Evolutionary conservation across 2,888 invertebrate genomes (phyloP).

Genomic region (Caenorhabditis sp.): DNA sequence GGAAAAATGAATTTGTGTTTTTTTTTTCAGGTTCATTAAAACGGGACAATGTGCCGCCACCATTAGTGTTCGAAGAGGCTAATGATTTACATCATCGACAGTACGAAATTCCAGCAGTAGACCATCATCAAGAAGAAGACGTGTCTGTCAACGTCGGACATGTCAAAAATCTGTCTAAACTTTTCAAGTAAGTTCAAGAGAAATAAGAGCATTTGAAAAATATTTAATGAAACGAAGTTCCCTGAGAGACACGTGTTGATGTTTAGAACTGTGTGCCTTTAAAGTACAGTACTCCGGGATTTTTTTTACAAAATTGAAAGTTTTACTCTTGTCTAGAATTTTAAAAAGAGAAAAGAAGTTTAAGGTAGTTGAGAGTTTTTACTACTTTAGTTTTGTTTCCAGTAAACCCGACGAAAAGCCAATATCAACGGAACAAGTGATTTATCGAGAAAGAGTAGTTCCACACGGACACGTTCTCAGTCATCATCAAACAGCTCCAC

Average conservation of each 20-base stretch:
- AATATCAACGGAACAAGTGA: conserved; percentile 30
- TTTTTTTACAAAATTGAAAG: no score
- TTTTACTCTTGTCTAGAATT: no score
- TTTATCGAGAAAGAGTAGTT: conserved; percentile 19
- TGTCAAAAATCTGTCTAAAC: conserved; percentile 30
- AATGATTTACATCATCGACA: conserved; percentile 2
- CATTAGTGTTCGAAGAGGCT: conserved; percentile 5
- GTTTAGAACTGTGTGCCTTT: no score
- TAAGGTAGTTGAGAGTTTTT: not conserved
- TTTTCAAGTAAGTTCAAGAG: conserved; percentile 30
- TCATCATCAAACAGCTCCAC: no score
- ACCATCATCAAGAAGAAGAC: conserved; percentile 9
- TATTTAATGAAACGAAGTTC: no score
- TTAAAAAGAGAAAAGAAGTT: not conserved
- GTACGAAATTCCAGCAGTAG: conserved; percentile 2
- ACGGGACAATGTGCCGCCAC: conserved; percentile 28
- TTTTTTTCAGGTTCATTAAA: conserved; percentile 18
- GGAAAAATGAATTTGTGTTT: not conserved
- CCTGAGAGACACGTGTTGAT: no score
- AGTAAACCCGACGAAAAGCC: conserved; percentile 34
- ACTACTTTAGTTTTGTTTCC: conserved; percentile 6
- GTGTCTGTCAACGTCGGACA: conserved; percentile 20
- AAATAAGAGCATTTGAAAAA: not conserved
- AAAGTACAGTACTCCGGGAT: no score
- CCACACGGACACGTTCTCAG: conserved; percentile 23